Conservation (phyloP, 2,888 invertebrate genomes). For the Drosophila helvetica region DNA sequence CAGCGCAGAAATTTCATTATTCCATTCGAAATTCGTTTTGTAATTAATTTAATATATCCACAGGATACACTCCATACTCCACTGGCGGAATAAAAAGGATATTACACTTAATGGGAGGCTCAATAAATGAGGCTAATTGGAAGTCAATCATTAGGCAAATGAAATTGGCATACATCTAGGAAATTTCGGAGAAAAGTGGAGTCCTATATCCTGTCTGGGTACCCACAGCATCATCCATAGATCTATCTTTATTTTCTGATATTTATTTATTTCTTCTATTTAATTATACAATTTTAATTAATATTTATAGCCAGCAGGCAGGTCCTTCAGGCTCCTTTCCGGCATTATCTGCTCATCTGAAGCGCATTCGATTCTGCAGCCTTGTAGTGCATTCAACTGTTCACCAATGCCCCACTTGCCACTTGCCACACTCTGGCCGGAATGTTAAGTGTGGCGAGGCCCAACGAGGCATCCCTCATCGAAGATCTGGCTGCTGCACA, state of each 20-base stretch:
- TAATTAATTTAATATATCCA: slow-evolving; percentile 73
- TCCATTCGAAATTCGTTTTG: slow-evolving; percentile 76
- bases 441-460: slow-evolving; percentile 49
- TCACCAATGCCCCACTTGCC: slow-evolving; percentile 32
- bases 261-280: too few species aligned
- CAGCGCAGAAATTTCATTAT: slow-evolving; percentile 68
- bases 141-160: too few species aligned
- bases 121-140: too few species aligned
- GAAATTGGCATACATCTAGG: too few species aligned
- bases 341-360: background rate
- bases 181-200: too few species aligned
- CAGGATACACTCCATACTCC: slow-evolving; percentile 10
- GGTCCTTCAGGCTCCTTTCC: background rate
- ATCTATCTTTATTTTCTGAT: too few species aligned
- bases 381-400: background rate
- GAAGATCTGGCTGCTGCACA: slow-evolving; percentile 14
- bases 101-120: too few species aligned
- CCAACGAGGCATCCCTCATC: slow-evolving; percentile 9
- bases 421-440: slow-evolving; percentile 4
- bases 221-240: too few species aligned
- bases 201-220: too few species aligned
- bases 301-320: too few species aligned
- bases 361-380: background rate
- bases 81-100: too few species aligned
- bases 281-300: too few species aligned